Base-by-base conservation (phyloP, 2,113 vertebrate genomes). In the Tenrec ecaudatus region DNA sequence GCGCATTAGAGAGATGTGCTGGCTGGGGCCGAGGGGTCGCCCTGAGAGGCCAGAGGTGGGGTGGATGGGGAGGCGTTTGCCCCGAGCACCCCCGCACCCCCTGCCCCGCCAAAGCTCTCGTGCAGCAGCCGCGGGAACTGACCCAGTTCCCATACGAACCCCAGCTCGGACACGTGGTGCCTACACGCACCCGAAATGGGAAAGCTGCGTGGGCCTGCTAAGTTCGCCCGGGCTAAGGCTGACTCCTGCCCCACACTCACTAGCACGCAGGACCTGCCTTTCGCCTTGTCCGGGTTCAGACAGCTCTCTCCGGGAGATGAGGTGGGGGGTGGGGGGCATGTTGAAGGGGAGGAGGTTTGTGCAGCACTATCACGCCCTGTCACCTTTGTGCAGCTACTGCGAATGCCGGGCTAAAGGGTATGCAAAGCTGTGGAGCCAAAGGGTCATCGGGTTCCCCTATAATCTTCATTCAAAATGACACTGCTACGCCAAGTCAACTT, bases 1-100 rank as follows among this genome's bases (percentile, higher is more conserved):
- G 92, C 90, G 95, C 96, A 15, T 94, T 95, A 95, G 90, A 95
- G 95, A 86, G 71, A 73, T 43, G 88, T 3, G 17, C 82, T 3
- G 85, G 38, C 68, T 57, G 31, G 25, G 53, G 47, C 6, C 9
- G 2, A 68, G 31, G 38, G 47, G 36, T 57, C 16, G 27, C 60
- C 82, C 68, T 0, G 1, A 36, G 31, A 36, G 29, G 15, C 60
- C n/a, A n/a, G n/a, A n/a, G n/a, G n/a, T n/a, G n/a, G n/a, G n/a
- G n/a, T n/a, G n/a, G n/a, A n/a, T n/a, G n/a, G n/a, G 11, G 47
- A 84, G 53, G 33, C 17, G 57, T 80, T 31, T 22, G 4, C 2
- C 68, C 69, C 71, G 31, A 4, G 66, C 62, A 33, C n/a, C n/a
- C n/a, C n/a, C n/a, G 25, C 17, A 0, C 11, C 31, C 57, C 0